Evolutionary conservation across 2,113 vertebrate genomes (phyloP), one percentile per base, ranked within the genome.

Genomic region (Pygoscelis antarcticus): DNA sequence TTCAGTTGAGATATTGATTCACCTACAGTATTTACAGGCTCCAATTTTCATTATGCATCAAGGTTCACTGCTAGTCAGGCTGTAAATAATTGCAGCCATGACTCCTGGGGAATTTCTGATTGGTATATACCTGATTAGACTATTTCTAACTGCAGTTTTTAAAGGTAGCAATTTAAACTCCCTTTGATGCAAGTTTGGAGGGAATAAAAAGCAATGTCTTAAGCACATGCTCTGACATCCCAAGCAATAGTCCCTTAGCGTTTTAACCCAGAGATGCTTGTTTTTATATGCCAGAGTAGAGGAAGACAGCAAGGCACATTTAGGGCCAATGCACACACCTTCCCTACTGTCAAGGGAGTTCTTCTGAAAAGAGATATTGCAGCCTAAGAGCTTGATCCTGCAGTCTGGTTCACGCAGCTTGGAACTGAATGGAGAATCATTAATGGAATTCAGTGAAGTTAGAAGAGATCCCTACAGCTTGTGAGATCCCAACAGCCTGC

Each of bases 1-100:
- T 95, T 72, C 89, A 84, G 21, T 2, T 84, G 91, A 94, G 36
- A 20, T 68, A 96, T 84, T 61, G 77, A 91, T 93, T 91, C 49
- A 91, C 61, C 83, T 89, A 81, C 65, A 89, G 87, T 71, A 91
- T 95, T 91, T 75, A 78, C 27, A 36, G 66, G 52, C 74, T 92
- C 68, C 57, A 36, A 82, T 91, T 68, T 95, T 91, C 74, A 97
- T 82, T 89, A 85, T 30, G 65, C 78, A 79, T 89, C 81, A 83
- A 86, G 91, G 76, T 78, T 93, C 54, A 57, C 61, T 87, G 74
- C 84, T 94, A 77, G 47, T 42, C 65, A 87, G 69, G 34, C 47
- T 95, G 89, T 52, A 79, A 89, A 84, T 82, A 92, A 93, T 29
- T 78, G 36, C 57, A 87, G 34, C 46, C 19, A 4, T 30, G 42